Evolutionary conservation across 2,113 vertebrate species (phyloP).

Genomic region (Tinamus guttatus): DNA sequence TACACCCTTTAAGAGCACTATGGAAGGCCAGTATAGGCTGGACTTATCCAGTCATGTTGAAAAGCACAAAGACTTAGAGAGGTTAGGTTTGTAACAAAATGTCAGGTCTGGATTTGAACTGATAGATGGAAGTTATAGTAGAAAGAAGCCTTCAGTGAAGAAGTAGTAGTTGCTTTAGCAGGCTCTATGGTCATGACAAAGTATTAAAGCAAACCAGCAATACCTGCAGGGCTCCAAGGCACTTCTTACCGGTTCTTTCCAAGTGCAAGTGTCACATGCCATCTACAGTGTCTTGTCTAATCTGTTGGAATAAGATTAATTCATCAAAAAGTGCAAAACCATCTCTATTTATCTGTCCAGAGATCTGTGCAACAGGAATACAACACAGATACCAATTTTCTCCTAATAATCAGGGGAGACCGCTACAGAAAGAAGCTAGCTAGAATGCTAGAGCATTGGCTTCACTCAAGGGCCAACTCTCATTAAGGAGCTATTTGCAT

Average conservation of each 20-base stretch:
- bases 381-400: neutral
- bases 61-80: neutral
- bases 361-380: neutral
- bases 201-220: neutral
- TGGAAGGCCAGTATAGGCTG: neutral
- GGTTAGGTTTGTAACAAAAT: neutral
- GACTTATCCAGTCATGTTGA: neutral
- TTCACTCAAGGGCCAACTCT: neutral
- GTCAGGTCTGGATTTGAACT: neutral
- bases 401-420: neutral
- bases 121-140: neutral
- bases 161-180: neutral
- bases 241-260: neutral
- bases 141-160: neutral
- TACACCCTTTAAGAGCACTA: neutral
- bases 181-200: neutral
- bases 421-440: neutral
- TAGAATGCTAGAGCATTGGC: neutral
- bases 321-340: neutral
- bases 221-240: neutral
- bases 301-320: neutral
- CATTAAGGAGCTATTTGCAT: neutral
- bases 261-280: neutral
- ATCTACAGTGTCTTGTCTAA: neutral
- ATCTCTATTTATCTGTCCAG: neutral